phyloP scores from a whole-genome alignment of 2,113 vertebrate species.

The Oncorhynchus keta region DNA sequence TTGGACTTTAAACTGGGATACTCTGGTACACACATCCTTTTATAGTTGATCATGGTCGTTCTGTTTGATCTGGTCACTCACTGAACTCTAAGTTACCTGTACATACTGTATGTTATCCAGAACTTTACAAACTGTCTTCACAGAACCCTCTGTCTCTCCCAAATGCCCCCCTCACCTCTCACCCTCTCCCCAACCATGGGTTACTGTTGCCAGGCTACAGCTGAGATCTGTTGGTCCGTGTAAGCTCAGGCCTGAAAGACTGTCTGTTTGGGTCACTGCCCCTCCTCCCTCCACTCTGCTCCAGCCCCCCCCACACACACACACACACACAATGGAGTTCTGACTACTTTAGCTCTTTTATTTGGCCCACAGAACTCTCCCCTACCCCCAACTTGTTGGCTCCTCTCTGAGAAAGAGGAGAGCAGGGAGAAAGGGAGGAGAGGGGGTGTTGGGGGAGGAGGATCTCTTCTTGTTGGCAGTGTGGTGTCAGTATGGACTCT shows the following conservation, averaged over 20 bases:
- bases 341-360: constrained; percentile 83
- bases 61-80: constrained; percentile 28
- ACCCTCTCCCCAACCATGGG: constrained; percentile 67
- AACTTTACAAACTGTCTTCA: constrained; percentile 70
- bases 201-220: constrained; percentile 82
- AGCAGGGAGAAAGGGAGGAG: constrained; percentile 30
- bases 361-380: constrained; percentile 78
- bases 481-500: constrained; percentile 68
- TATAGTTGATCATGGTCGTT: constrained; percentile 38
- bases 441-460: constrained; percentile 29
- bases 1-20: constrained; percentile 44
- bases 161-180: constrained; percentile 41
- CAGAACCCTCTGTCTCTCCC: constrained; percentile 62
- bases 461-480: constrained; percentile 71
- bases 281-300: constrained; percentile 47
- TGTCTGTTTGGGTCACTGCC: constrained; percentile 79
- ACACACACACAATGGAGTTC: constrained; percentile 75
- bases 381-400: constrained; percentile 73
- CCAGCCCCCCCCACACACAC: constrained; percentile 35
- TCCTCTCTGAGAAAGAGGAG: constrained; percentile 71
- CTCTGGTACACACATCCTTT: constrained; percentile 26
- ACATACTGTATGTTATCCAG: constrained; percentile 42
- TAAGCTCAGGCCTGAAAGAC: constrained; percentile 76
- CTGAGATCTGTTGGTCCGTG: constrained; percentile 74
- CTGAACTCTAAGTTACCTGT: constrained; percentile 43